phyloP scores from a whole-genome alignment of 2,888 invertebrate genomes.

The Eupithecia tripunctaria region DNA sequence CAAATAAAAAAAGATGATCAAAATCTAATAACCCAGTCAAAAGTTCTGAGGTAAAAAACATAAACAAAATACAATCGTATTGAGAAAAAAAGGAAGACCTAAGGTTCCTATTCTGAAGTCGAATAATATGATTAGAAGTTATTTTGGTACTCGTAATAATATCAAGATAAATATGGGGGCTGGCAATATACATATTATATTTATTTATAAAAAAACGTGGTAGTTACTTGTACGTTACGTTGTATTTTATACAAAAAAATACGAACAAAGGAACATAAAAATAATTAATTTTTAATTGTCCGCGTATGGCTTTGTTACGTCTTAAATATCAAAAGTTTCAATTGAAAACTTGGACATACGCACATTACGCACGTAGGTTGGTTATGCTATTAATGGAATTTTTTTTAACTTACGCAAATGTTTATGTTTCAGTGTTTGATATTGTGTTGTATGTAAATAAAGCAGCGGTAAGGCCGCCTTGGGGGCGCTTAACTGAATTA shows the following conservation, averaged over 20 bases:
- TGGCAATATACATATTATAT: too few relatives aligned
- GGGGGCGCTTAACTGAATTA: conserved; percentile 71
- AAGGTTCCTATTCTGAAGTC: too few relatives aligned
- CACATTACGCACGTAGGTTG: too few relatives aligned
- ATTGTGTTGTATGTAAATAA: conserved; percentile 36
- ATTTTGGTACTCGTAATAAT: too few relatives aligned
- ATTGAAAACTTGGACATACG: not conserved
- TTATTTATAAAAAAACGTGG: not conserved
- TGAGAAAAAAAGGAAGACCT: too few relatives aligned
- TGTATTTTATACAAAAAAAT: not conserved
- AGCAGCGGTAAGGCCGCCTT: conserved; percentile 29
- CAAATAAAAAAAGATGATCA: too few relatives aligned
- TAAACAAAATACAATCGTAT: too few relatives aligned
- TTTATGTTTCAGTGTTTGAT: conserved; percentile 1
- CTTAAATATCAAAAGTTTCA: not conserved
- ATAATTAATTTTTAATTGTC: not conserved
- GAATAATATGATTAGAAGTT: too few relatives aligned
- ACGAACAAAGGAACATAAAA: not conserved
- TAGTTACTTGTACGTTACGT: not conserved
- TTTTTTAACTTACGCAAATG: not conserved
- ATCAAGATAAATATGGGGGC: too few relatives aligned
- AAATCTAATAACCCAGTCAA: too few relatives aligned
- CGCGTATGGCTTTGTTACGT: not conserved
- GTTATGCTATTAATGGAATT: not conserved
- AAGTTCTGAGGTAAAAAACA: too few relatives aligned